Conservation (phyloP, 2,113 vertebrate species). For the Danionella cerebrum region DNA sequence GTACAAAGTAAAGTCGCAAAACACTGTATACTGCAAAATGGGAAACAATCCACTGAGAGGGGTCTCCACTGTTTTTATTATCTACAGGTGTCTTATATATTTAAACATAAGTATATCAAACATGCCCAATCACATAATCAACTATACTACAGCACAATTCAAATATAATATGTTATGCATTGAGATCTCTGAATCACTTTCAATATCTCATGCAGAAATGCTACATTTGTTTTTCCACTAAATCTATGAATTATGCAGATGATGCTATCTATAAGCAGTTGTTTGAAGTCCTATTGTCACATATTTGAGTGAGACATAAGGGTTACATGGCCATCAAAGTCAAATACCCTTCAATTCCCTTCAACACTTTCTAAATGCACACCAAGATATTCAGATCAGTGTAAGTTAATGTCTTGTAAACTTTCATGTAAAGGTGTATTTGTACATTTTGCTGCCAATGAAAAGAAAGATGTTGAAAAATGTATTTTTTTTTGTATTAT, state of each 20-base stretch:
- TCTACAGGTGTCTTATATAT: slow-evolving; percentile 10
- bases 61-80: slow-evolving; percentile 37
- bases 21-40: slow-evolving; percentile 36
- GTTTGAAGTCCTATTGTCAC: background rate
- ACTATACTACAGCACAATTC: background rate
- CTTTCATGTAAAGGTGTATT: slow-evolving; percentile 60
- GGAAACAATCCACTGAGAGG: slow-evolving; percentile 43
- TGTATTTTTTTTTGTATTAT: slow-evolving; percentile 69
- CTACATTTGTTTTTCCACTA: background rate
- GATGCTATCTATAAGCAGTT: slow-evolving; percentile 6
- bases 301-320: slow-evolving; percentile 17
- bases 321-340: background rate
- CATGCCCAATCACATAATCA: background rate
- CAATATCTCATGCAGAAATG: background rate
- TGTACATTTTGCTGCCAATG: slow-evolving; percentile 70
- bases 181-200: slow-evolving; percentile 4
- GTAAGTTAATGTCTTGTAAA: slow-evolving; percentile 53
- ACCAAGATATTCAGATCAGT: slow-evolving; percentile 42
- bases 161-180: background rate
- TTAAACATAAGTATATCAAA: background rate
- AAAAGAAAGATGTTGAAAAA: slow-evolving; percentile 59
- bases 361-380: slow-evolving; percentile 36
- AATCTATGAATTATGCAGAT: background rate
- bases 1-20: slow-evolving; percentile 40
- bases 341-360: background rate